Evolutionary conservation across 2,113 vertebrate genomes (phyloP).

Genomic region (Megaptera novaeangliae): DNA sequence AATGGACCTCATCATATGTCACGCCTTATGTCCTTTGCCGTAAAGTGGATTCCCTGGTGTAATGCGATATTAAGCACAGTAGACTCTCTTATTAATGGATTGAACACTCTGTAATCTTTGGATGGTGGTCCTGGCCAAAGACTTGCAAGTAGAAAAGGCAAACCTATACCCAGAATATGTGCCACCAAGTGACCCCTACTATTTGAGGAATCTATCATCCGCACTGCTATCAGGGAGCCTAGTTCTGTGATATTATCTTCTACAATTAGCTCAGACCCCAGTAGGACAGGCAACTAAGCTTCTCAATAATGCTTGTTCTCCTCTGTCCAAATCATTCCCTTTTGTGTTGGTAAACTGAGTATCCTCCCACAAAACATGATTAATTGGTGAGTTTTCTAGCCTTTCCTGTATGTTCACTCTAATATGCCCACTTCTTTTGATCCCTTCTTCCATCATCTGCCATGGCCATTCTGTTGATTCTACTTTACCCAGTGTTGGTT

Average conservation of each 20-base stretch:
- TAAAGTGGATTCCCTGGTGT: neutral
- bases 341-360: neutral
- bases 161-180: neutral
- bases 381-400: neutral
- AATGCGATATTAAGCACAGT: neutral
- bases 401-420: neutral
- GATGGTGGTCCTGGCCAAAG: neutral
- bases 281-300: neutral
- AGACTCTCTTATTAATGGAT: neutral
- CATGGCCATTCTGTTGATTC: no score
- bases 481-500: no score
- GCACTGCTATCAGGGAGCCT: neutral
- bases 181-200: neutral
- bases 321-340: neutral
- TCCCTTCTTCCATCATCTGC: no score
- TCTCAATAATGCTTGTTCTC: neutral
- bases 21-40: neutral
- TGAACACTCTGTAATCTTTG: neutral
- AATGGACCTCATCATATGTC: neutral
- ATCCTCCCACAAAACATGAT: neutral
- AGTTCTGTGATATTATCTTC: neutral
- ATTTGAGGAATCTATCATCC: neutral
- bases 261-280: neutral
- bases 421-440: no score
- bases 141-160: neutral